A percentile compares a stretch with the other conserved stretches of the same genome.
These are phyloP conservation scores for Ganaspis brasiliensis DNA, from an alignment of 2,888 invertebrate genomes.

Conservation along the genomic window DNA sequence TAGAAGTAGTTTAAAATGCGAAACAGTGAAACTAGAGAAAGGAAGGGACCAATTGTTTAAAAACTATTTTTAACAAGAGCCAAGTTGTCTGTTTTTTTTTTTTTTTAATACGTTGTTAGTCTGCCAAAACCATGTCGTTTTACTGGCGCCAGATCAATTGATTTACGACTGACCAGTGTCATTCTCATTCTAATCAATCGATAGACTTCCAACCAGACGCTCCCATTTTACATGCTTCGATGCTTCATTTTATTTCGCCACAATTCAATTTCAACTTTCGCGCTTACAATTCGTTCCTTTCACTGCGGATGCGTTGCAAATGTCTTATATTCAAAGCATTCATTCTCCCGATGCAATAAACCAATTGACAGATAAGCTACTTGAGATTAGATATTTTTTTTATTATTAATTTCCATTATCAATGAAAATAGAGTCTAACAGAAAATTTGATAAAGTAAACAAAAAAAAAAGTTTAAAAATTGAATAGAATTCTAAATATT, in stretches of 20 bases:
- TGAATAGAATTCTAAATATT: no score
- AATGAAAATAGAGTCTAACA: background rate
- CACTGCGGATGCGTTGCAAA: constrained; percentile 28
- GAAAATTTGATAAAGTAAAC: constrained; percentile 21
- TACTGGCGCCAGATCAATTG: constrained; percentile 38
- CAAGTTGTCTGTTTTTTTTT: constrained; percentile 3
- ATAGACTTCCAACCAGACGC: constrained; percentile 38
- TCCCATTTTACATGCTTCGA: constrained; percentile 26
- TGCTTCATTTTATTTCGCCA: constrained; percentile 19
- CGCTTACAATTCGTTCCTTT: constrained; percentile 39
- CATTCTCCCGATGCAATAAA: constrained; percentile 27
- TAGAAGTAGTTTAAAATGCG: constrained; percentile 48
- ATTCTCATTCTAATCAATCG: constrained; percentile 39
- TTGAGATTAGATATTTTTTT: background rate
- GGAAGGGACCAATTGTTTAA: constrained; percentile 19
- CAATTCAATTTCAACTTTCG: constrained; percentile 40
- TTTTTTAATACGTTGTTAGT: background rate
- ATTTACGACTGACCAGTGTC: constrained; percentile 25
- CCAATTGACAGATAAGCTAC: constrained; percentile 18
- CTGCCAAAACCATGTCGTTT: constrained; percentile 40
- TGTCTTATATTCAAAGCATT: constrained; percentile 22
- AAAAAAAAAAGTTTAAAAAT: no score
- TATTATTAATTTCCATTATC: background rate
- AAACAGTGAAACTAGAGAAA: background rate
- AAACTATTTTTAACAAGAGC: constrained; percentile 23